A percentile compares a stretch with the other conserved stretches of the same genome.
These are phyloP conservation scores for Pemphigus obesinymphae DNA, from an alignment of 1,140 invertebrate species.

Conservation along the genomic window DNA sequence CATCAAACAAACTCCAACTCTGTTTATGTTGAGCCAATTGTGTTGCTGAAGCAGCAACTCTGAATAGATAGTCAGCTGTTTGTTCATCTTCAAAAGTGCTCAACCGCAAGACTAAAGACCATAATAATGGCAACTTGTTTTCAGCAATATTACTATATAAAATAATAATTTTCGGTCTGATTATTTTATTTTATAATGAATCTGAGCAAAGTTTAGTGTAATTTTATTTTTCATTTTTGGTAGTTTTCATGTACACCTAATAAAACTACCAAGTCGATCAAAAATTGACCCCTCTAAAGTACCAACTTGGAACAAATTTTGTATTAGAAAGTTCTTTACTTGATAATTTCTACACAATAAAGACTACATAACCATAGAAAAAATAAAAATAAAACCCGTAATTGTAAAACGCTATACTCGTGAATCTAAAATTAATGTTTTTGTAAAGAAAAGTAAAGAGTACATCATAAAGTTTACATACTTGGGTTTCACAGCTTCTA, in stretches of 20 bases:
- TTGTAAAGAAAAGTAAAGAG: background rate
- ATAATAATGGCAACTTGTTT: slow-evolving; percentile 59
- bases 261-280: no score
- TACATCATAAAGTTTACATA: slow-evolving; percentile 47
- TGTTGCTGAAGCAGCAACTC: slow-evolving; percentile 53
- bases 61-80: slow-evolving; percentile 47
- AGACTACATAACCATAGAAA: no score
- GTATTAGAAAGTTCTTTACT: no score
- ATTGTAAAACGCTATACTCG: no score
- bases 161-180: background rate
- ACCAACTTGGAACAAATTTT: no score
- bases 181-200: no score
- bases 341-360: no score
- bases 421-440: background rate
- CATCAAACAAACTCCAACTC: slow-evolving; percentile 59
- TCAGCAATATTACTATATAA: slow-evolving; percentile 56
- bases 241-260: background rate
- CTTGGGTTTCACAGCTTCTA: slow-evolving; percentile 54
- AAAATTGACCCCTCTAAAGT: no score
- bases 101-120: slow-evolving; percentile 57
- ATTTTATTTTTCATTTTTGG: no score
- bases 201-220: no score
- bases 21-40: slow-evolving; percentile 58
- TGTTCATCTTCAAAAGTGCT: slow-evolving; percentile 52
- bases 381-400: no score